These are phyloP conservation scores for Yponomeuta cagnagella DNA, from an alignment of 2,888 invertebrate species.

Conservation along the genomic window DNA sequence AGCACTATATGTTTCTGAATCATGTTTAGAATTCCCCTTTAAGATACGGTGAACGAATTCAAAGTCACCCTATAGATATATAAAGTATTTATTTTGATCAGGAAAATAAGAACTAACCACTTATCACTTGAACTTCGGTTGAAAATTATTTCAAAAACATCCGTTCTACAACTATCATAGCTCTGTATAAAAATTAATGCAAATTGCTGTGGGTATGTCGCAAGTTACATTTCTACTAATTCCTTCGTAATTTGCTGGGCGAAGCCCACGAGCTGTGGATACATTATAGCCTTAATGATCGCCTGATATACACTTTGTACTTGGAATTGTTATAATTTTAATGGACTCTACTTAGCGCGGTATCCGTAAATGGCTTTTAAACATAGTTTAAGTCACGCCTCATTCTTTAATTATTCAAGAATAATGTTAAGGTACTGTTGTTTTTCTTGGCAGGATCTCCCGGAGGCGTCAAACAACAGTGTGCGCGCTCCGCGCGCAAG, in stretches of 20 bases:
- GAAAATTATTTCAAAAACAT: not conserved
- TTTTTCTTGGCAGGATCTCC: too few relatives aligned
- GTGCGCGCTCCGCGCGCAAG: too few relatives aligned
- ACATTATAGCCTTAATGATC: conserved; percentile 10
- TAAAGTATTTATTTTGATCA: too few relatives aligned
- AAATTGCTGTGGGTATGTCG: conserved; percentile 2
- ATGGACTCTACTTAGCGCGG: conserved; percentile 2
- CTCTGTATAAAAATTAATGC: not conserved
- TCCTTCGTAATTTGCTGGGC: conserved; percentile 15
- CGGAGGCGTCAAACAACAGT: too few relatives aligned
- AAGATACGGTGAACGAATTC: too few relatives aligned
- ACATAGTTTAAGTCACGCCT: not conserved
- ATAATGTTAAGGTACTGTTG: too few relatives aligned
- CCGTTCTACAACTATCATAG: not conserved
- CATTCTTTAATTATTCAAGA: not conserved
- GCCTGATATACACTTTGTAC: not conserved
- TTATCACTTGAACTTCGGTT: not conserved
- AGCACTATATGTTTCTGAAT: too few relatives aligned
- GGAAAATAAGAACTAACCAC: not conserved
- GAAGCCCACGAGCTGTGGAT: not conserved
- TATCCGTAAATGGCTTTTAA: not conserved
- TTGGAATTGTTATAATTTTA: not conserved
- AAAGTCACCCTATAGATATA: too few relatives aligned
- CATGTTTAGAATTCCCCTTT: too few relatives aligned
- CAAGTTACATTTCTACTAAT: conserved; percentile 19